These are phyloP conservation scores for Enteromius paludinosus DNA, from an alignment of 2,797 vertebrate species.

Conservation along the genomic window DNA sequence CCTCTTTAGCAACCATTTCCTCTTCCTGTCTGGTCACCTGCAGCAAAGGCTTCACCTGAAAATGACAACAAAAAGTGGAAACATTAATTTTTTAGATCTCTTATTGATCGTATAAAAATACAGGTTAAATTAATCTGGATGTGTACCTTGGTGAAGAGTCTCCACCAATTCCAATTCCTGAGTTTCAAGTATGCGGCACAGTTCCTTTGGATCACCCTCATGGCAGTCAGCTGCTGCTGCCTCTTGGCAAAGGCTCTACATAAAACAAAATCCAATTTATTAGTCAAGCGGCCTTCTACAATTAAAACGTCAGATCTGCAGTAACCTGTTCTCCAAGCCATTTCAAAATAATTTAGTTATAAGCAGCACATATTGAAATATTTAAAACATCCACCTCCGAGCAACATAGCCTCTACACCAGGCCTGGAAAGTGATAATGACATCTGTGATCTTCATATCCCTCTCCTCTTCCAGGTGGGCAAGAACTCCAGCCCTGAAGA, in stretches of 20 bases:
- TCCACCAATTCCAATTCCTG: conserved; percentile 91
- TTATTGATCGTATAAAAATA: not conserved
- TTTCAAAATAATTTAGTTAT: not conserved
- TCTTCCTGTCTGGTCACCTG: conserved; percentile 89
- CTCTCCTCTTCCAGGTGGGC: conserved; percentile 89
- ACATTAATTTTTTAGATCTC: not conserved
- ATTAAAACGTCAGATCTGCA: not conserved
- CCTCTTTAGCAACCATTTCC: conserved; percentile 86
- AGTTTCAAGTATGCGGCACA: conserved; percentile 89
- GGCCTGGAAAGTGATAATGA: conserved; percentile 88
- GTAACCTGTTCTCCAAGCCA: not conserved
- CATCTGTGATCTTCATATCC: conserved; percentile 87
- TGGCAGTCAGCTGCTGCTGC: conserved; percentile 87
- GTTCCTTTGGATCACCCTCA: conserved; percentile 90
- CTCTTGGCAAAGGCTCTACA: conserved; percentile 85
- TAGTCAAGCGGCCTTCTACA: not conserved
- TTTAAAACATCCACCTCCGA: conserved; percentile 78
- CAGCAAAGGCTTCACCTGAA: conserved; percentile 86
- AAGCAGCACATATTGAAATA: not conserved
- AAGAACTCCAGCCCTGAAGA: conserved; percentile 87
- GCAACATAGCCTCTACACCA: conserved; percentile 87
- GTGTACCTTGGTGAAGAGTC: conserved; percentile 87
- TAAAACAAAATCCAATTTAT: not conserved
- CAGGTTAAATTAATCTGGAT: not conserved
- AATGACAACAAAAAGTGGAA: not conserved